phyloP scores from a whole-genome alignment of 2,797 vertebrate species.

The Odontamblyopus rebecca region DNA sequence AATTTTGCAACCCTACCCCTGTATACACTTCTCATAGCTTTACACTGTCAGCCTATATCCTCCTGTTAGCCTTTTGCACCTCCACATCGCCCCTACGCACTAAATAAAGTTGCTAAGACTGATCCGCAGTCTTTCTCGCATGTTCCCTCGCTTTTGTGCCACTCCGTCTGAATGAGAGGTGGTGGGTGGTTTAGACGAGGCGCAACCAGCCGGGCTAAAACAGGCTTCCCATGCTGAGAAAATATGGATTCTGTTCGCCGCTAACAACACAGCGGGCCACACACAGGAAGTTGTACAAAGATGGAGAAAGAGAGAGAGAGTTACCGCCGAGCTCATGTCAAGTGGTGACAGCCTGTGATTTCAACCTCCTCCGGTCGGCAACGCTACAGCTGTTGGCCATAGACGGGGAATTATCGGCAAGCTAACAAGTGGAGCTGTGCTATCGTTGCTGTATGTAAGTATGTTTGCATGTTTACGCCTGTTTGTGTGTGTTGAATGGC shows the following conservation, averaged over 20 bases:
- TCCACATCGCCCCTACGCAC: background rate
- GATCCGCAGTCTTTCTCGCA: constrained; percentile 21
- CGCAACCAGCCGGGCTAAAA: background rate
- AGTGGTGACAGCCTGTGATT: constrained; percentile 55
- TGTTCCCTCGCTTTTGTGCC: constrained; percentile 12
- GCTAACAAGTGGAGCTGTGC: constrained; percentile 25
- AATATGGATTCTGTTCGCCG: constrained; percentile 44
- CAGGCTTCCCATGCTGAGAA: background rate
- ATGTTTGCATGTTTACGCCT: background rate
- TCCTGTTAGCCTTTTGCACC: background rate
- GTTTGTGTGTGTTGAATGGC: background rate
- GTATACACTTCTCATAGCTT: too few species aligned
- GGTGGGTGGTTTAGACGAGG: constrained; percentile 34
- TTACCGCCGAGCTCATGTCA: constrained; percentile 30
- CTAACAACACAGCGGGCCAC: constrained; percentile 23
- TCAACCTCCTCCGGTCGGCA: constrained; percentile 26
- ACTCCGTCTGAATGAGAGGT: constrained; percentile 25
- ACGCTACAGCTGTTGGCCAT: background rate
- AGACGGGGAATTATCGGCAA: constrained; percentile 1
- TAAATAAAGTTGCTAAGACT: constrained; percentile 5
- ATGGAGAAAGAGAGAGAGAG: constrained; percentile 10
- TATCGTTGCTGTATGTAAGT: constrained; percentile 46
- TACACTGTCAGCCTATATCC: too few species aligned
- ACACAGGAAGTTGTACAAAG: constrained; percentile 21
- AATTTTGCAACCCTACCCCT: too few species aligned